phyloP scores from a whole-genome alignment of 64 coral and sea anemone genomes.

The Pachyseris speciosa region DNA sequence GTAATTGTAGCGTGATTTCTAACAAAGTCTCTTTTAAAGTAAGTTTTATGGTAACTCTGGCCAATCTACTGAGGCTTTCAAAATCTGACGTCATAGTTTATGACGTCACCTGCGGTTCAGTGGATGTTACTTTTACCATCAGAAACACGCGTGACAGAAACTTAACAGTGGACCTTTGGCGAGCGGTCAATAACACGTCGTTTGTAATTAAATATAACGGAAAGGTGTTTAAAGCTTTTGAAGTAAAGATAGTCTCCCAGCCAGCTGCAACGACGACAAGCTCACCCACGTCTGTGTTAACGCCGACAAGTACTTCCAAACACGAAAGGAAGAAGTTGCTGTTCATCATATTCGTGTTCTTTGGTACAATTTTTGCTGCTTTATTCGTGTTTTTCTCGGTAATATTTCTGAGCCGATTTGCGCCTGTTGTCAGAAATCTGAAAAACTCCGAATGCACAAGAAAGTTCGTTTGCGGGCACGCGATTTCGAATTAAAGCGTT shows the following conservation, averaged over 20 bases:
- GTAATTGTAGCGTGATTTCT: neutral
- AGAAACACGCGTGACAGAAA: neutral
- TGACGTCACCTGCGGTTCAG: conserved; percentile 38
- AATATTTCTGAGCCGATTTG: conserved; percentile 8
- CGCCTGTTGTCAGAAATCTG: conserved; percentile 4
- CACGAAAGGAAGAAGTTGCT: conserved; percentile 17
- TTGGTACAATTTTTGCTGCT: conserved; percentile 38
- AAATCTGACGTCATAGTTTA: conserved; percentile 19
- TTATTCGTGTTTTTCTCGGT: conserved; percentile 40
- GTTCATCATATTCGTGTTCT: conserved; percentile 49
- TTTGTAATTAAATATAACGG: conserved; percentile 17
- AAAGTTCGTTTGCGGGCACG: neutral
- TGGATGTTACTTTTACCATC: conserved; percentile 5
- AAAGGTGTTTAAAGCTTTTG: conserved; percentile 17
- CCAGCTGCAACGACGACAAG: neutral
- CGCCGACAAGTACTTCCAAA: neutral
- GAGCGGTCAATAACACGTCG: neutral
- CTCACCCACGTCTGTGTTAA: neutral
- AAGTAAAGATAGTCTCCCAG: neutral
- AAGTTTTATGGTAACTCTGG: neutral
- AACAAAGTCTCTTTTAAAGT: conserved; percentile 8
- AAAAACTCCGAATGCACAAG: neutral
- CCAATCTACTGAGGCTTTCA: neutral
- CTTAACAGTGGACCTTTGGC: conserved; percentile 7
- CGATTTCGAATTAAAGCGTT: conserved; percentile 12